phyloP scores from a whole-genome alignment of 2,113 vertebrate species.

The Himantopus leucocephalus region DNA sequence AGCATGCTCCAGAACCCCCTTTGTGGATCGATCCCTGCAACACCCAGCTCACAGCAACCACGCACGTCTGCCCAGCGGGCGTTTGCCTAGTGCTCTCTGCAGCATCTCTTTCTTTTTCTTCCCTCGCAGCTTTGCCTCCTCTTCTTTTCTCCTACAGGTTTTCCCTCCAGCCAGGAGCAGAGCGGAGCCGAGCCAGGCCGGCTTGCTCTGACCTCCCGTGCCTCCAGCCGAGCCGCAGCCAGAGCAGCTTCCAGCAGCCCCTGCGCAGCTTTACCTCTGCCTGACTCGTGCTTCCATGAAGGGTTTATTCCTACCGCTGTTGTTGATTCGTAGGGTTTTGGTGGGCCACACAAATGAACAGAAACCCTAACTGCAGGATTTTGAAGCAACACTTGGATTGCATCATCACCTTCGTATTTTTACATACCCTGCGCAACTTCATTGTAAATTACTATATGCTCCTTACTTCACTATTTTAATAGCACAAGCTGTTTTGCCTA shows the following conservation, averaged over 20 bases:
- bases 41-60: neutral
- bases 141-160: neutral
- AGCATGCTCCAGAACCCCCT: accelerated
- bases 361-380: neutral
- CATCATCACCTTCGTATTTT: conserved; percentile 56
- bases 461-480: neutral
- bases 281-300: conserved; percentile 3
- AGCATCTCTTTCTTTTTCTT: neutral
- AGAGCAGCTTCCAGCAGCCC: conserved; percentile 24
- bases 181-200: neutral
- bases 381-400: conserved; percentile 40
- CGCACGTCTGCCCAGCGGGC: accelerated
- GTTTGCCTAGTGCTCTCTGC: neutral
- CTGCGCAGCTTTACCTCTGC: neutral
- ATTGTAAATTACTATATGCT: neutral
- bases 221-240: neutral
- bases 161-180: neutral
- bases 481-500: conserved; percentile 34
- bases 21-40: no score
- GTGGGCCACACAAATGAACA: neutral
- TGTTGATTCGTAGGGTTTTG: neutral
- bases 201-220: neutral
- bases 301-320: neutral
- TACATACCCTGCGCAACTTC: neutral
- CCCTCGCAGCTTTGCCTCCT: neutral